Conservation (phyloP, 1,140 invertebrate species). For the Diabrotica undecimpunctata region DNA sequence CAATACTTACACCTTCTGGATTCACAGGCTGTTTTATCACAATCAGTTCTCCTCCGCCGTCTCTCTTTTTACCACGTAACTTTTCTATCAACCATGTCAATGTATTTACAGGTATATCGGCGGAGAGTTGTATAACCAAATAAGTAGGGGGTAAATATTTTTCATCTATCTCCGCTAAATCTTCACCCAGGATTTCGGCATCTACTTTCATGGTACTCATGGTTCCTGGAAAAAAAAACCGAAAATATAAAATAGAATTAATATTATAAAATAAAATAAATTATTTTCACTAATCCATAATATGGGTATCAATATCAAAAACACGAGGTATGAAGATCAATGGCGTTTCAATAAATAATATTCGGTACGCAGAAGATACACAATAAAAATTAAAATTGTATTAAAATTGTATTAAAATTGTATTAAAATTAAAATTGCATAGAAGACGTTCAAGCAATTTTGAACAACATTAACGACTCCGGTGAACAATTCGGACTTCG, state of each 20-base stretch:
- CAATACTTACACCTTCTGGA: slow-evolving; percentile 41
- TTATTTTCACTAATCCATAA: not conserved
- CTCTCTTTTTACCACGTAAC: slow-evolving; percentile 52
- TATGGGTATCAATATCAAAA: too few species aligned
- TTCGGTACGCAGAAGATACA: too few species aligned
- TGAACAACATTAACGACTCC: too few species aligned
- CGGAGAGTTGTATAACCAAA: slow-evolving; percentile 53
- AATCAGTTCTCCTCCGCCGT: slow-evolving; percentile 59
- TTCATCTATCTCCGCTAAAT: slow-evolving; percentile 37
- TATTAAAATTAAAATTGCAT: too few species aligned
- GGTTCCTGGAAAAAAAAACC: slow-evolving; percentile 18
- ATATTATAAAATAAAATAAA: not conserved
- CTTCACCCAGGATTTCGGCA: slow-evolving; percentile 27
- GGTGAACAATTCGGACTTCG: too few species aligned
- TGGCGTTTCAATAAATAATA: too few species aligned
- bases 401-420: too few species aligned
- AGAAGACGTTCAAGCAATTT: too few species aligned
- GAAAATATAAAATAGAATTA: not conserved
- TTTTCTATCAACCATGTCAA: slow-evolving; percentile 58
- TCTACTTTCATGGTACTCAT: slow-evolving; percentile 32
- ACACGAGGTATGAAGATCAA: too few species aligned
- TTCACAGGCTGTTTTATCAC: slow-evolving; percentile 53
- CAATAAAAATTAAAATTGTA: too few species aligned
- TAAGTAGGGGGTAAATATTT: slow-evolving; percentile 51
- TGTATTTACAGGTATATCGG: slow-evolving; percentile 50